These are phyloP conservation scores for Cyrtorhinus lividipennis DNA, from an alignment of 1,140 invertebrate species.

Conservation along the genomic window DNA sequence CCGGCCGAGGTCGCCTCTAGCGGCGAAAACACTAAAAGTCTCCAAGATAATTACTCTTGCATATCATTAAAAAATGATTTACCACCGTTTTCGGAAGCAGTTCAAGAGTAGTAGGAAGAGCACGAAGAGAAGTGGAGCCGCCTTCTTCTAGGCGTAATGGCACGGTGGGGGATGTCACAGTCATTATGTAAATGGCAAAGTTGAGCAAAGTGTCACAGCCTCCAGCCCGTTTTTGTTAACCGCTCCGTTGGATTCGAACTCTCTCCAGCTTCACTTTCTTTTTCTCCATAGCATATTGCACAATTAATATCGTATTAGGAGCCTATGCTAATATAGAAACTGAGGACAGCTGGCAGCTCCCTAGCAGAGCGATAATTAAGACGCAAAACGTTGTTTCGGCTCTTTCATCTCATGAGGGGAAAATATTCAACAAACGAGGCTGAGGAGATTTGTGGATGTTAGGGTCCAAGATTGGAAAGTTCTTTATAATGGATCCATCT, in stretches of 20 bases:
- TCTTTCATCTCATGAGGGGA: too few species aligned
- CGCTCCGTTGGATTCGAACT: background rate
- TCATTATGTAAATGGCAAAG: constrained; percentile 19
- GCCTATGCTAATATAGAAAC: background rate
- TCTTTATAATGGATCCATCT: background rate
- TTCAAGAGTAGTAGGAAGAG: background rate
- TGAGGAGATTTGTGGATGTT: too few species aligned
- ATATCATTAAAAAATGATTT: background rate
- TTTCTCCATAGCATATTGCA: constrained; percentile 22
- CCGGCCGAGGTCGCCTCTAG: too few species aligned
- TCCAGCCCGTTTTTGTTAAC: background rate
- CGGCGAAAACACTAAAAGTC: too few species aligned
- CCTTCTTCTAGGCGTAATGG: too few species aligned
- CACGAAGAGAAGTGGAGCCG: too few species aligned
- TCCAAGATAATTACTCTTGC: background rate
- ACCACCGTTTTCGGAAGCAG: background rate
- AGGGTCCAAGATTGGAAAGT: too few species aligned
- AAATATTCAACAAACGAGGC: too few species aligned
- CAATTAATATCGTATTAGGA: constrained; percentile 22
- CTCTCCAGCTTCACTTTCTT: constrained; percentile 6
- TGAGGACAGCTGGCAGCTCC: background rate
- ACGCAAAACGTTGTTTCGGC: too few species aligned
- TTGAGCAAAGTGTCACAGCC: constrained; percentile 3
- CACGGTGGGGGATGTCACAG: constrained; percentile 11
- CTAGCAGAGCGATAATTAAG: background rate